A percentile compares a stretch with the other conserved stretches of the same genome.
Conservation (phyloP, 2,888 invertebrate genomes). For the Drosophila nigritarsus region DNA sequence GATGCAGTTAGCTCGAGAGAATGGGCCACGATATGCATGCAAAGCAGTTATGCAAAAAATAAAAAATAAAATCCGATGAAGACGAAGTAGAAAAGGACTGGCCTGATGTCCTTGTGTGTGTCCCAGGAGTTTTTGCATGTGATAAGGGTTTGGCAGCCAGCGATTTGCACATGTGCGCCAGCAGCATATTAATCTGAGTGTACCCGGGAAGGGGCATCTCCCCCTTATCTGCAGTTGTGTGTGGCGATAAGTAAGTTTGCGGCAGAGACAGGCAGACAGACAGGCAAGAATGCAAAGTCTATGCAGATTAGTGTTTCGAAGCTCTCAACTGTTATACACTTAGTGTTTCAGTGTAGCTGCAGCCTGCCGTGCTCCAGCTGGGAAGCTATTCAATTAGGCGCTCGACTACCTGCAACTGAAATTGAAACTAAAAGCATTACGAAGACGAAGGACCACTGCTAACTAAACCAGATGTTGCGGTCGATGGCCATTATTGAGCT, state of each 20-base stretch:
- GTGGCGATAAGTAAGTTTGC: slow-evolving; percentile 65
- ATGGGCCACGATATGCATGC: slow-evolving; percentile 64
- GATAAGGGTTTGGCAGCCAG: slow-evolving; percentile 70
- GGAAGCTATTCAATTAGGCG: slow-evolving; percentile 67
- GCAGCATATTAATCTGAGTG: slow-evolving; percentile 48
- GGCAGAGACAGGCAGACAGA: not conserved
- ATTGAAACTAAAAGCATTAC: slow-evolving; percentile 35
- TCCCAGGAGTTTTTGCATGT: slow-evolving; percentile 30
- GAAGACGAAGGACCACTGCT: slow-evolving; percentile 27
- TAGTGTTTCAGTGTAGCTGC: slow-evolving; percentile 43
- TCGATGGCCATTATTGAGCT: slow-evolving; percentile 76
- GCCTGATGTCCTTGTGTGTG: not conserved
- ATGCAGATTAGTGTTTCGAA: slow-evolving; percentile 38
- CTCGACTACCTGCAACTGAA: slow-evolving; percentile 42
- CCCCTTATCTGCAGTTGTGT: slow-evolving; percentile 7
- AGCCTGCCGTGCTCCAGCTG: slow-evolving; percentile 4
- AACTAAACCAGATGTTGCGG: slow-evolving; percentile 76
- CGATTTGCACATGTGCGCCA: slow-evolving; percentile 47
- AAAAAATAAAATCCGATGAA: not conserved
- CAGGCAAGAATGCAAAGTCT: slow-evolving; percentile 23
- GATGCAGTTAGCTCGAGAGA: slow-evolving; percentile 64
- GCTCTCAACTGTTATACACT: slow-evolving; percentile 28
- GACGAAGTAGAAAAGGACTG: not conserved
- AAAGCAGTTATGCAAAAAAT: slow-evolving; percentile 49
- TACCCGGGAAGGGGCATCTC: slow-evolving; percentile 1